Evolutionary conservation across 2,888 invertebrate genomes (phyloP).

Genomic region (Sinelater perroti): DNA sequence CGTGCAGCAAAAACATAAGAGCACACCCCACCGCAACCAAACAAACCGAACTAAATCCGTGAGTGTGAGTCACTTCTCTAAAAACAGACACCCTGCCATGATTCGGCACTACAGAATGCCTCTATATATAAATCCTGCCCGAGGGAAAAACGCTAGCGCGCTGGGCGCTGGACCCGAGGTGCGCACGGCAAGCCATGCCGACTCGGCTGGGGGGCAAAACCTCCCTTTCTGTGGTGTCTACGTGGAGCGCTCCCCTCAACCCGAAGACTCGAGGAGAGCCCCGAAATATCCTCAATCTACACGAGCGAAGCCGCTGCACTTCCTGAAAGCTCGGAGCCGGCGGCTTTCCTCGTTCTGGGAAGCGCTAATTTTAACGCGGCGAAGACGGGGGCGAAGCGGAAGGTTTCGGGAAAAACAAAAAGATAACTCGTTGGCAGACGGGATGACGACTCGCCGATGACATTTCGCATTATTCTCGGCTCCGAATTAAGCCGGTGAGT

Average conservation of each 20-base stretch:
- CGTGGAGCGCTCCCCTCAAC: no score
- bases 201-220: slow-evolving; percentile 5
- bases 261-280: no score
- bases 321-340: neutral
- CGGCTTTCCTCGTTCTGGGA: slow-evolving; percentile 20
- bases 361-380: slow-evolving; percentile 17
- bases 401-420: slow-evolving; percentile 24
- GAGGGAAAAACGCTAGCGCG: slow-evolving; percentile 30
- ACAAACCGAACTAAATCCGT: slow-evolving; percentile 55
- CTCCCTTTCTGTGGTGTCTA: no score
- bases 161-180: slow-evolving; percentile 18
- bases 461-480: slow-evolving; percentile 31
- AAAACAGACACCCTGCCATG: slow-evolving; percentile 49
- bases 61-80: slow-evolving; percentile 52
- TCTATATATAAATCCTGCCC: slow-evolving; percentile 35
- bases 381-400: slow-evolving; percentile 9
- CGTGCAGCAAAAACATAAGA: slow-evolving; percentile 43
- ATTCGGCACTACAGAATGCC: slow-evolving; percentile 38
- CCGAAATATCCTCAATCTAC: neutral
- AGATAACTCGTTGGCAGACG: slow-evolving; percentile 33
- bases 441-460: slow-evolving; percentile 35
- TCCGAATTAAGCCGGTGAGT: slow-evolving; percentile 34
- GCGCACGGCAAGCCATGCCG: slow-evolving; percentile 16
- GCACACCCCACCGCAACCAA: slow-evolving; percentile 51
- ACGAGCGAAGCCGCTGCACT: neutral